Evolutionary conservation across 2,888 invertebrate species (phyloP).

Genomic region (Spicauda simplicius): DNA sequence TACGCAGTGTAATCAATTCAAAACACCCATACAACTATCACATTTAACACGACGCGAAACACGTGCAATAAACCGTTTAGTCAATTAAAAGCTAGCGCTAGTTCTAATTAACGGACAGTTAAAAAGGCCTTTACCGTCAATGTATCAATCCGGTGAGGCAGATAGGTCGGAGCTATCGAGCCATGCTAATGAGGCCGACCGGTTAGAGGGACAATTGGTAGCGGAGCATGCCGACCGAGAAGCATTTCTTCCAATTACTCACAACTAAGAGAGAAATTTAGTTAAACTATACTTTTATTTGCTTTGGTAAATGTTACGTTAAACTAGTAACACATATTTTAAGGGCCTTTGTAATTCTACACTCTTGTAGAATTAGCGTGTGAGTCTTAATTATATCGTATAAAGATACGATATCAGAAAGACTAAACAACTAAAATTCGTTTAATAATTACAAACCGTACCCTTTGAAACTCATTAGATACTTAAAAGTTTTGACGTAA

Average conservation of each 20-base stretch:
- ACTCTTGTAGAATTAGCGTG: no score
- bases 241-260: slow-evolving; percentile 60
- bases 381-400: no score
- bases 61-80: slow-evolving; percentile 47
- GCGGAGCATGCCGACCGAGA: slow-evolving; percentile 63
- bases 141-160: slow-evolving; percentile 72
- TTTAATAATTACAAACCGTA: neutral
- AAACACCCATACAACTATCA: slow-evolving; percentile 1
- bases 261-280: slow-evolving; percentile 14
- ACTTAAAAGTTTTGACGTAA: no score
- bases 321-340: neutral
- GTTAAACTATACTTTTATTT: neutral
- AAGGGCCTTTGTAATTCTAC: neutral
- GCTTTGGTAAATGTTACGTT: neutral
- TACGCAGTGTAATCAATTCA: slow-evolving; percentile 10
- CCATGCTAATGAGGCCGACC: slow-evolving; percentile 74
- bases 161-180: slow-evolving; percentile 68
- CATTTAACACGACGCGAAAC: slow-evolving; percentile 8
- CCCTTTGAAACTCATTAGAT: no score
- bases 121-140: slow-evolving; percentile 73
- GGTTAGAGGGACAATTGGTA: slow-evolving; percentile 76
- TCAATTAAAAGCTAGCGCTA: slow-evolving; percentile 55
- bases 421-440: no score
- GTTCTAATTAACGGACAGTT: slow-evolving; percentile 65
- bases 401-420: no score